Conservation (phyloP, 2,888 invertebrate genomes). For the Magallana nippona region DNA sequence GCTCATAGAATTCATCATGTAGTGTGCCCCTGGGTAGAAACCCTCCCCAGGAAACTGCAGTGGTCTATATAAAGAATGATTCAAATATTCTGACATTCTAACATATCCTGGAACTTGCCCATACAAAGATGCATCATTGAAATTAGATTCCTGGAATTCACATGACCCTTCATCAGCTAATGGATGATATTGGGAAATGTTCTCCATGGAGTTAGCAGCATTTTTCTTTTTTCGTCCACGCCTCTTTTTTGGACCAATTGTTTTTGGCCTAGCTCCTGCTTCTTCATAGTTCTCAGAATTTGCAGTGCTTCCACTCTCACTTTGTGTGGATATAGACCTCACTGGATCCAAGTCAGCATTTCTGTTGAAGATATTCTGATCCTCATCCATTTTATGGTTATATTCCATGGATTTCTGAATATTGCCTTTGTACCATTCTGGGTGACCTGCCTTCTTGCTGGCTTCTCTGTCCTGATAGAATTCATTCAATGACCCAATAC, state of each 20-base stretch:
- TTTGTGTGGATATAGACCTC: neutral
- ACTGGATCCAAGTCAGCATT: neutral
- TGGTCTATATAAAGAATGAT: neutral
- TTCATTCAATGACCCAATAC: neutral
- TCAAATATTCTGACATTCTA: neutral
- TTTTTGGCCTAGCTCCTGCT: slow-evolving; percentile 29
- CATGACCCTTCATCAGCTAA: neutral
- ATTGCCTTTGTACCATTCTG: neutral
- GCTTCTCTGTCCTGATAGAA: neutral
- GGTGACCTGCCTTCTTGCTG: neutral
- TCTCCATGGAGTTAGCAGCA: neutral
- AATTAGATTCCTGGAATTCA: neutral
- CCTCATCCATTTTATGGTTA: neutral
- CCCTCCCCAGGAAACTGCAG: neutral
- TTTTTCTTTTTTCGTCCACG: slow-evolving; percentile 44
- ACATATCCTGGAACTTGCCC: slow-evolving; percentile 6
- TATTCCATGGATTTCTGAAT: neutral
- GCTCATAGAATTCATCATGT: slow-evolving; percentile 13
- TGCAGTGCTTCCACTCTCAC: slow-evolving; percentile 22
- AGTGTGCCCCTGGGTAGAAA: neutral
- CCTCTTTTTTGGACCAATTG: neutral
- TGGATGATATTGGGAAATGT: neutral
- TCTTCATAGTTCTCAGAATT: slow-evolving; percentile 28
- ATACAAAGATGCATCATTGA: slow-evolving; percentile 5
- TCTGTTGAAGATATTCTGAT: neutral